Conservation (phyloP, 2,113 vertebrate genomes). For the Scortum barcoo region DNA sequence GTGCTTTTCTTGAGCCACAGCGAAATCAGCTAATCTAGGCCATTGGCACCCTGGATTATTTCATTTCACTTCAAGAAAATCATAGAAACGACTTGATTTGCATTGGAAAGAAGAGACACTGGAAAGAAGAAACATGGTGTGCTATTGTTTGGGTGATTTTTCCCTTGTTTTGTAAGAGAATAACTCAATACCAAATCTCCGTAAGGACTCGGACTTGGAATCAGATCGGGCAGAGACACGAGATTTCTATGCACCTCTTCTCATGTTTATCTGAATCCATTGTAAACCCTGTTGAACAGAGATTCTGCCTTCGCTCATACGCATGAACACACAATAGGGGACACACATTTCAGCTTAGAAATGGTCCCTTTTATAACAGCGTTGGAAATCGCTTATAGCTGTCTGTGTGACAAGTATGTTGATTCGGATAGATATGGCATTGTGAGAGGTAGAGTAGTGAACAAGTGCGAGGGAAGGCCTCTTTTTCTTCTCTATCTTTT, state of each 20-base stretch:
- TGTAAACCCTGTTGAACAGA: slow-evolving; percentile 57
- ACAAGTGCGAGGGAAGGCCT: slow-evolving; percentile 76
- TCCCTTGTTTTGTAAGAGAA: slow-evolving; percentile 34
- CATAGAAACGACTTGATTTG: slow-evolving; percentile 35
- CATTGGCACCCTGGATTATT: slow-evolving; percentile 16
- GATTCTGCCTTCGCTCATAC: slow-evolving; percentile 42
- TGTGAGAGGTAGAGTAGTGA: slow-evolving; percentile 74
- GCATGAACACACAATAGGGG: slow-evolving; percentile 61
- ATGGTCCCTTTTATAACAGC: slow-evolving; percentile 67
- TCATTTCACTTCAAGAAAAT: slow-evolving; percentile 24
- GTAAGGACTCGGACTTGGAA: slow-evolving; percentile 44
- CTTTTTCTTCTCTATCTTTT: slow-evolving; percentile 67
- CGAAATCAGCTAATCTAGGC: slow-evolving; percentile 21
- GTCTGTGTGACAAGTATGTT: slow-evolving; percentile 82
- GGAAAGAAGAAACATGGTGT: slow-evolving; percentile 11
- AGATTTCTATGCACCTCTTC: slow-evolving; percentile 42
- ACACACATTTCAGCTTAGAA: slow-evolving; percentile 76
- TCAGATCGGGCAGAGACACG: slow-evolving; percentile 37
- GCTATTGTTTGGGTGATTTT: slow-evolving; percentile 31
- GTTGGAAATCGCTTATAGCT: slow-evolving; percentile 75
- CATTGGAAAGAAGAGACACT: slow-evolving; percentile 34
- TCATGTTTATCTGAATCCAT: slow-evolving; percentile 56
- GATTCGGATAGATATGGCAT: slow-evolving; percentile 81
- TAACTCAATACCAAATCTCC: slow-evolving; percentile 40
- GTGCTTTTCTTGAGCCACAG: neutral